These are phyloP conservation scores for Hypomecis atomaria DNA, from an alignment of 2,888 invertebrate genomes.

Conservation along the genomic window DNA sequence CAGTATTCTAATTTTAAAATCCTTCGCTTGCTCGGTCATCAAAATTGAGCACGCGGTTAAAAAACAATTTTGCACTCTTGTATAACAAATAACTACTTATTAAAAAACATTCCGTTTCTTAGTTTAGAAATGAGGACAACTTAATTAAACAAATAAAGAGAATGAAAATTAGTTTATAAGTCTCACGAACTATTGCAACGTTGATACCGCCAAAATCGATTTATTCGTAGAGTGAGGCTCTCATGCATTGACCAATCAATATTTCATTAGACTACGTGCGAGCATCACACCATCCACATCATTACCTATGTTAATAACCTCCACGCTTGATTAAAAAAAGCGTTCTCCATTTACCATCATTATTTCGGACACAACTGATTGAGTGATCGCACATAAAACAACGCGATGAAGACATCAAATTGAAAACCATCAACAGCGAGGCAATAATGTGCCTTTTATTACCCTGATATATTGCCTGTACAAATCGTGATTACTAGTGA, in stretches of 20 bases:
- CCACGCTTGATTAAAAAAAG: conserved; percentile 44
- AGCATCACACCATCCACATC: conserved; percentile 30
- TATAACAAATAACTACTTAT: no score
- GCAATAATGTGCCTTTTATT: conserved; percentile 75
- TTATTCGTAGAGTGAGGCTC: background rate
- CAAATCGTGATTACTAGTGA: conserved; percentile 82
- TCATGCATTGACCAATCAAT: background rate
- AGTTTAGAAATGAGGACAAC: no score
- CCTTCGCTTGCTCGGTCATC: no score
- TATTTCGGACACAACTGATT: conserved; percentile 49
- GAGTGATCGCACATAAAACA: conserved; percentile 53
- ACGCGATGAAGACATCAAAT: conserved; percentile 77
- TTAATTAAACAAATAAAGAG: no score
- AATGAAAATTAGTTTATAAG: no score
- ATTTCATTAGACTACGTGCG: conserved; percentile 11
- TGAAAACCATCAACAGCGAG: conserved; percentile 75
- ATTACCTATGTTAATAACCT: conserved; percentile 44
- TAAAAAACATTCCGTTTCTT: no score
- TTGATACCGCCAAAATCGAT: no score
- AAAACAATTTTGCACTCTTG: no score
- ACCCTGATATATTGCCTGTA: conserved; percentile 79
- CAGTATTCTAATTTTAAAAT: no score
- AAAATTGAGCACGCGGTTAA: no score
- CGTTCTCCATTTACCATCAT: conserved; percentile 44
- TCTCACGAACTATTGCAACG: no score